phyloP scores from a whole-genome alignment of 2,888 invertebrate species.

The Julus scanicus region DNA sequence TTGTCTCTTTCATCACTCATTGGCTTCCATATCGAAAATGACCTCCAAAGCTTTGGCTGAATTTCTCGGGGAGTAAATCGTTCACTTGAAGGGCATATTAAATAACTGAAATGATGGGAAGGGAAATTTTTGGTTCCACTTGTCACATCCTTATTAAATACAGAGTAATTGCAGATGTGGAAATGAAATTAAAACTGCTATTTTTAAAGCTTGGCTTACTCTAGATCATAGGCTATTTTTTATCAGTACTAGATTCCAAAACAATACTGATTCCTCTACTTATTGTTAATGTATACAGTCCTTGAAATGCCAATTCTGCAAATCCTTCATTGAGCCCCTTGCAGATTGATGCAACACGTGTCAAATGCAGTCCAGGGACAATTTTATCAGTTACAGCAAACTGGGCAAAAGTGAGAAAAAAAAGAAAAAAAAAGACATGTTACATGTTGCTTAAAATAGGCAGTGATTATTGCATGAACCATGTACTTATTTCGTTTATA shows the following conservation, averaged over 20 bases:
- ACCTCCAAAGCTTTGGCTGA: neutral
- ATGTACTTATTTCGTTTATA: too few relatives aligned
- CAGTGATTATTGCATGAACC: too few relatives aligned
- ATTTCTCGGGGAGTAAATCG: neutral
- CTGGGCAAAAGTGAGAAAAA: neutral
- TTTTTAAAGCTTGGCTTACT: neutral
- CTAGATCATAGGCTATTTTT: neutral
- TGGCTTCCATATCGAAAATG: neutral
- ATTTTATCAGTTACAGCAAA: neutral
- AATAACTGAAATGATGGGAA: neutral
- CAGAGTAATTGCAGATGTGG: neutral
- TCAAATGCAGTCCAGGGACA: neutral
- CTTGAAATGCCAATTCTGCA: neutral
- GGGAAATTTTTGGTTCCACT: neutral
- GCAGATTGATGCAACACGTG: neutral
- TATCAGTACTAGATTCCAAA: neutral
- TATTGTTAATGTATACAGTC: neutral
- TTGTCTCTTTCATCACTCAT: neutral
- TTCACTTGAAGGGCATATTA: neutral
- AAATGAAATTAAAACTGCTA: neutral
- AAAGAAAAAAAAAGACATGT: too few relatives aligned
- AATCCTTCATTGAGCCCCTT: conserved; percentile 30
- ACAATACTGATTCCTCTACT: neutral
- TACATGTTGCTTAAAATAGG: too few relatives aligned
- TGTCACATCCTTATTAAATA: neutral